A percentile compares a stretch with the other conserved stretches of the same genome.
These are phyloP conservation scores for Heterodera carotae DNA, from an alignment of 1,140 invertebrate species.

Conservation along the genomic window DNA sequence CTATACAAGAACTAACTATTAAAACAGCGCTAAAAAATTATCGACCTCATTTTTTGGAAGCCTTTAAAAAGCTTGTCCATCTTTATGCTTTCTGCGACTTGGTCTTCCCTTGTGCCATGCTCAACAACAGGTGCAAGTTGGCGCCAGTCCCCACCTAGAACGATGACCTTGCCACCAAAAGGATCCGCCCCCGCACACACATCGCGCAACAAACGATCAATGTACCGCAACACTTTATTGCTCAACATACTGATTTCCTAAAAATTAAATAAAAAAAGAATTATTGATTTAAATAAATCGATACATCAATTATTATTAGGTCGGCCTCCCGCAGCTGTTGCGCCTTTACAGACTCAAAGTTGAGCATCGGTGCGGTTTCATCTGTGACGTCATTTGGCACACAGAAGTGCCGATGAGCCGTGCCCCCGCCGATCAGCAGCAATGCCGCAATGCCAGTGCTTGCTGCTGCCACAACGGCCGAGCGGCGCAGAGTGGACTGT, in stretches of 20 bases:
- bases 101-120: constrained; percentile 11
- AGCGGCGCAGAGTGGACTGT: neutral
- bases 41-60: constrained; percentile 20
- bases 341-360: constrained; percentile 7
- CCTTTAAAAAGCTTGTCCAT: neutral
- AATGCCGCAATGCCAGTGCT: constrained; percentile 61
- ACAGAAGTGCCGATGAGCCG: constrained; percentile 36
- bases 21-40: neutral
- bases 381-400: constrained; percentile 31
- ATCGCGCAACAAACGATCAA: constrained; percentile 23
- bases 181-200: constrained; percentile 19
- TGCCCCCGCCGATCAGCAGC: constrained; percentile 49
- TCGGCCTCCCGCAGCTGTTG: neutral
- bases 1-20: neutral
- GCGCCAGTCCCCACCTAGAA: constrained; percentile 61
- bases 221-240: too few species aligned
- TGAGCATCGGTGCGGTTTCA: neutral
- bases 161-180: constrained; percentile 56
- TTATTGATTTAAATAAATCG: too few species aligned
- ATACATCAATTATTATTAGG: constrained; percentile 7
- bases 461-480: constrained; percentile 35
- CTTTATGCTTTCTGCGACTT: constrained; percentile 5
- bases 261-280: neutral
- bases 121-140: constrained; percentile 55
- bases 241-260: constrained; percentile 8